A percentile compares a stretch with the other conserved stretches of the same genome.
Conservation (phyloP, 2,797 vertebrate species). For the Falco columbarius region DNA sequence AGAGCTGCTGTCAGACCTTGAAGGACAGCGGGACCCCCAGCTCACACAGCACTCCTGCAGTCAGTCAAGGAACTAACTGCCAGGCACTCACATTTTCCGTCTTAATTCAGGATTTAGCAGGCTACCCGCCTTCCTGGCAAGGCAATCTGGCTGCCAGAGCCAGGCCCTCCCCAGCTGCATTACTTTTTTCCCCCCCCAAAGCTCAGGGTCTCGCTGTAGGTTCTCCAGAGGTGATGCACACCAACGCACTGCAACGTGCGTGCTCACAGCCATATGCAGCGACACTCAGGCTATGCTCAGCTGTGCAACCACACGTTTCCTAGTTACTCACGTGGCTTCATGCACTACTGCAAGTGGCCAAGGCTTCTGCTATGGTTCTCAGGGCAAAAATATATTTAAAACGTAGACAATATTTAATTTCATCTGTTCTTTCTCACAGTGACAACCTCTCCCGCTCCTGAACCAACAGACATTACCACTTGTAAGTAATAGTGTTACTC, state of each 20-base stretch:
- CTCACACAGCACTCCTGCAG: fast-evolving
- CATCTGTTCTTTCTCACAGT: background rate
- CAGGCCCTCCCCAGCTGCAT: background rate
- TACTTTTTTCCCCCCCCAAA: background rate
- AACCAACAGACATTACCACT: background rate
- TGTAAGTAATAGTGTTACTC: background rate
- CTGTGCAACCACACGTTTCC: background rate
- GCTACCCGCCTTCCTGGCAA: background rate
- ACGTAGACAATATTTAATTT: background rate
- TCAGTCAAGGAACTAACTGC: fast-evolving
- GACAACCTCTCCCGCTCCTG: background rate
- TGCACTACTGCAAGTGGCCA: background rate
- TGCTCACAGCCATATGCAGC: fast-evolving
- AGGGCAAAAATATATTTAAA: background rate
- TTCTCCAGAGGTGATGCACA: background rate
- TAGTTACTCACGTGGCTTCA: fast-evolving
- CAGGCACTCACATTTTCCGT: background rate
- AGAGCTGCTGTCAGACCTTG: background rate
- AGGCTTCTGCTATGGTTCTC: background rate
- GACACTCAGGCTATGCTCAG: fast-evolving
- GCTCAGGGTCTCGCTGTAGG: background rate
- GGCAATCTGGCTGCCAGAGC: background rate
- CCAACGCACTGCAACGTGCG: fast-evolving
- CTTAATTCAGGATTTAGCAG: background rate
- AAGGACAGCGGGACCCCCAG: background rate